Conservation (phyloP, 1,140 invertebrate genomes). For the Drosophila oshimai region DNA sequence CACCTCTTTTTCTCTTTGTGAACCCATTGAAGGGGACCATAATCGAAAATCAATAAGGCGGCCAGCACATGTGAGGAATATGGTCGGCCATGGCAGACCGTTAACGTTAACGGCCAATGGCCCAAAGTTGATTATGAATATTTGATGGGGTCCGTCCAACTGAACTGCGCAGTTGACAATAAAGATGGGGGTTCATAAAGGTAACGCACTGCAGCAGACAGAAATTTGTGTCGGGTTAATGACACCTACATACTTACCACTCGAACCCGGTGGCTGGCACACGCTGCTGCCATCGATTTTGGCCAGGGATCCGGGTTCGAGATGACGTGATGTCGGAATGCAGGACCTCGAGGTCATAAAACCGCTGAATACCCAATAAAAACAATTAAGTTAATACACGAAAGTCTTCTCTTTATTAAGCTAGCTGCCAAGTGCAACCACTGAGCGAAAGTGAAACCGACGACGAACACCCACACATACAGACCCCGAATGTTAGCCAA, state of each 20-base stretch:
- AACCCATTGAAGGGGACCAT: constrained; percentile 31
- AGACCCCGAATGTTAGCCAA: constrained; percentile 24
- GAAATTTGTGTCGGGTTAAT: constrained; percentile 26
- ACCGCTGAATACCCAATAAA: constrained; percentile 37
- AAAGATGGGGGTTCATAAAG: constrained; percentile 1
- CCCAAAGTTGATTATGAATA: constrained; percentile 54
- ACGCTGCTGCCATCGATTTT: constrained; percentile 27
- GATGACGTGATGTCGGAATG: constrained; percentile 23
- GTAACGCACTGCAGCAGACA: constrained; percentile 14
- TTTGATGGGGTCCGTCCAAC: constrained; percentile 51
- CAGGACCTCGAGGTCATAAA: constrained; percentile 24
- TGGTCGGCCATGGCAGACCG: constrained; percentile 19
- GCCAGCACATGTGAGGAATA: constrained; percentile 50
- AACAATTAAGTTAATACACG: constrained; percentile 45
- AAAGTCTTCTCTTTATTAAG: constrained; percentile 3
- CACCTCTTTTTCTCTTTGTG: background rate
- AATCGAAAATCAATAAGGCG: constrained; percentile 75
- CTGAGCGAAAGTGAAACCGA: constrained; percentile 30
- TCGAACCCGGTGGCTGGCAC: background rate
- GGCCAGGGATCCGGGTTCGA: constrained; percentile 3
- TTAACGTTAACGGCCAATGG: constrained; percentile 38
- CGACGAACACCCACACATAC: background rate
- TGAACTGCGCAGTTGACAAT: constrained; percentile 61
- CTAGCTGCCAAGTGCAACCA: constrained; percentile 60
- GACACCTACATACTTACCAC: constrained; percentile 17